Conservation (phyloP, 2,888 invertebrate species). For the Phaedon cochleariae region DNA sequence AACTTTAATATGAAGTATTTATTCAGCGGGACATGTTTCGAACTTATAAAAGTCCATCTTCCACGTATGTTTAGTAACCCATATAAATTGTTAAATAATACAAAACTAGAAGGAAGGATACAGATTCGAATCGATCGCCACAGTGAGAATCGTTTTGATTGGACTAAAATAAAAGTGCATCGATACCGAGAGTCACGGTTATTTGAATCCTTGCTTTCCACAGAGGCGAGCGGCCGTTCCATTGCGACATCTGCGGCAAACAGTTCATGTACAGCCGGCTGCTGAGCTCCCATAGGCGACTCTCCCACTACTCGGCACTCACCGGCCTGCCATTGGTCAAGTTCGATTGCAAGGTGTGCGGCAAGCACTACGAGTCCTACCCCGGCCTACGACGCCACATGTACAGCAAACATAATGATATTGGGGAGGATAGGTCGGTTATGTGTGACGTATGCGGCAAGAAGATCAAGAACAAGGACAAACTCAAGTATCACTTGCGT, state of each 20-base stretch:
- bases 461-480: conserved; percentile 51
- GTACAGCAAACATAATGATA: conserved; percentile 49
- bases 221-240: conserved; percentile 61
- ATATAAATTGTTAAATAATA: too few species aligned
- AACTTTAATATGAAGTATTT: too few species aligned
- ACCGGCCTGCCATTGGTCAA: conserved; percentile 54
- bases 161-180: too few species aligned
- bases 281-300: conserved; percentile 62
- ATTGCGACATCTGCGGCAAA: conserved; percentile 65
- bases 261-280: conserved; percentile 64
- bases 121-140: too few species aligned
- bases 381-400: conserved; percentile 60
- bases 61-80: too few species aligned
- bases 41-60: too few species aligned
- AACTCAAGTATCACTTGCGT: conserved; percentile 63
- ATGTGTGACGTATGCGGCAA: conserved; percentile 56
- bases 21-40: too few species aligned
- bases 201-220: too few species aligned
- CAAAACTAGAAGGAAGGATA: too few species aligned
- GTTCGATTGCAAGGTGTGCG: conserved; percentile 64
- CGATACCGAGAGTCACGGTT: too few species aligned
- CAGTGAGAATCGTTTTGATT: too few species aligned
- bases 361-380: conserved; percentile 57
- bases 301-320: conserved; percentile 62
- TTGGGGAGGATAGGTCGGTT: conserved; percentile 63